Base-by-base conservation (phyloP, 1,140 invertebrate genomes). In the Lordiphosa mommai region DNA sequence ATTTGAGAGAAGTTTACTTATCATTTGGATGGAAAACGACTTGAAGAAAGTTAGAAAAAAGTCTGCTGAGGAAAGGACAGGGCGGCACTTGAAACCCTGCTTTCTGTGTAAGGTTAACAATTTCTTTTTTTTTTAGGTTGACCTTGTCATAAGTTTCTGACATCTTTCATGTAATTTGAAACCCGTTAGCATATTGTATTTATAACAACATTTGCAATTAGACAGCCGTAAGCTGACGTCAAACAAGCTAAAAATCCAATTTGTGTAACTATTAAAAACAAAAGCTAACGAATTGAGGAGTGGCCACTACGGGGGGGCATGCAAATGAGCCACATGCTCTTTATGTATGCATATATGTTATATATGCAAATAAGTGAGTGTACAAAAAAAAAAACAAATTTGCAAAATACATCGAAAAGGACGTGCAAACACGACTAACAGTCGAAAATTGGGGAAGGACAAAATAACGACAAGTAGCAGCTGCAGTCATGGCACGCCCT, bases 401-500 rank as follows among this genome's bases (percentile, higher is more conserved):
- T 84, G 71, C 71, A 80, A 71, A 82, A 68, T 67, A 80, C 76
- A 80, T 55, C 57, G 76, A 82, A 80, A 72, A 74, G 76, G 77
- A 82, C 59, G 76, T 76, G 76, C 76, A 72, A 80, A 80, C 76
- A 82, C 55, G 77, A 76, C 57, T 82, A 80, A 80, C 76, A 80
- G 76, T 76, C 71, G 76, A 77, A 74, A 82, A 82, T 80, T 80
- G 61, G 71, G 53, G 56, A 41, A 60, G 76, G 40, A 73, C 70
- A 50, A 52, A 72, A 59, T 58, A 49, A 41, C 40, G 37, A 46
- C 53, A 58, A 65, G 61, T 50, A 20, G 13, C 47, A 53, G 61
- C 23, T 30, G 23, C n/a, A 36, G 10, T 16, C 46, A 29, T 12
- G 30, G 46, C 47, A 46, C 50, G 50, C 53, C 68, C 44, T 20